Evolutionary conservation across 2,888 invertebrate genomes (phyloP).

Genomic region (Stenodema calcarata): DNA sequence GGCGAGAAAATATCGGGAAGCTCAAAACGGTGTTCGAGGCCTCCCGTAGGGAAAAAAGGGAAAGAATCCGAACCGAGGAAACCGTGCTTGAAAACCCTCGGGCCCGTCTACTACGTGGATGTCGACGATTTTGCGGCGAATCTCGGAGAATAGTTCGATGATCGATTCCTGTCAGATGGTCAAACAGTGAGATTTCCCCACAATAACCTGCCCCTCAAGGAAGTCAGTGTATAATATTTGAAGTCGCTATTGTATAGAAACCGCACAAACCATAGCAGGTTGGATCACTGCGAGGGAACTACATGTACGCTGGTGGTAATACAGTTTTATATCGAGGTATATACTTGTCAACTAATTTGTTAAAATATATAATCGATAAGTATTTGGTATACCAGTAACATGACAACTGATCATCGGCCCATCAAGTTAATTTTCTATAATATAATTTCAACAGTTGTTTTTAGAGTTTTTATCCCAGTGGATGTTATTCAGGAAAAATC

Average conservation of each 20-base stretch:
- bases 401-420: too few relatives aligned
- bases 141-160: not conserved
- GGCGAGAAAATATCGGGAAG: not conserved
- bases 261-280: not conserved
- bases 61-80: not conserved
- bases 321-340: not conserved
- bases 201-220: not conserved
- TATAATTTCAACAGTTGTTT: too few relatives aligned
- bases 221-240: not conserved
- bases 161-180: too few relatives aligned
- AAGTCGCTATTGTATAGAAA: not conserved
- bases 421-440: too few relatives aligned
- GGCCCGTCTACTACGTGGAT: not conserved
- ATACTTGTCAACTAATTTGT: not conserved
- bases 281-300: not conserved
- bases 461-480: too few relatives aligned
- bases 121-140: not conserved
- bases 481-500: too few relatives aligned
- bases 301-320: not conserved
- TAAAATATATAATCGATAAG: too few relatives aligned
- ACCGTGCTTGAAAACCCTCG: not conserved
- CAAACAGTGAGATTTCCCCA: too few relatives aligned
- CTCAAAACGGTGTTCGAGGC: not conserved
- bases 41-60: not conserved
- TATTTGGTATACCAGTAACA: too few relatives aligned